Evolutionary conservation across 2,113 vertebrate species (phyloP), one percentile per base, ranked within the genome.

Genomic region (Hydropotes inermis): DNA sequence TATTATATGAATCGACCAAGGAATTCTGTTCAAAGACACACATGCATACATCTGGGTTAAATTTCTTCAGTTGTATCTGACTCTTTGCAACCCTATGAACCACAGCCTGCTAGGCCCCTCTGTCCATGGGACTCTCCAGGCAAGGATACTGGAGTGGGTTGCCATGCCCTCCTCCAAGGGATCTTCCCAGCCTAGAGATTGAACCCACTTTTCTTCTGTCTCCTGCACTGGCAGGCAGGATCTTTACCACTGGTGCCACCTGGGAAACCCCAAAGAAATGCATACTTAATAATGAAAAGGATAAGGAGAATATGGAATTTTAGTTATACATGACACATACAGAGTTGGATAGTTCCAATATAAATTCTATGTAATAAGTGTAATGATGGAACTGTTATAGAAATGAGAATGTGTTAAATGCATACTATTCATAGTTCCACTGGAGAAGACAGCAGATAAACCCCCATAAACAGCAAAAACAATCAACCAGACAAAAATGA

Each of bases 151-250:
- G 12, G 21, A 76, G 36, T 76, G 70, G 6, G 11, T 27, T 76
- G 23, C 36, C 36, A 76, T 43, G 36, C 36, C 70, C 70, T 76
- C 11, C 70, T 76, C 36, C 70, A 76, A 36, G 36, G 23, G 23
- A 76, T 76, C 36, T 76, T 76, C 70, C 0, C 0, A 0, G 25
- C 23, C 23, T 25, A 76, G 70, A 43, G 70, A 76, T 27, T 0
- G 1, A 76, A 76, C 10, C 21, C 70, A 43, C 17, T 43, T 43
- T 43, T 43, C 70, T 76, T 76, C 25, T 39, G 19, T 76, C 36
- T 43, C 36, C 70, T 43, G 70, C 21, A 27, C 23, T 76, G 36
- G 36, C 23, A 76, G 70, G 70, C 70, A 43, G 23, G 21, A 43
- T 43, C 21, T 76, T 76, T 76, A 76, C 23, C 21, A 76, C 3